Conservation (phyloP, 2,797 vertebrate genomes). For the Fistularia tabacaria region DNA sequence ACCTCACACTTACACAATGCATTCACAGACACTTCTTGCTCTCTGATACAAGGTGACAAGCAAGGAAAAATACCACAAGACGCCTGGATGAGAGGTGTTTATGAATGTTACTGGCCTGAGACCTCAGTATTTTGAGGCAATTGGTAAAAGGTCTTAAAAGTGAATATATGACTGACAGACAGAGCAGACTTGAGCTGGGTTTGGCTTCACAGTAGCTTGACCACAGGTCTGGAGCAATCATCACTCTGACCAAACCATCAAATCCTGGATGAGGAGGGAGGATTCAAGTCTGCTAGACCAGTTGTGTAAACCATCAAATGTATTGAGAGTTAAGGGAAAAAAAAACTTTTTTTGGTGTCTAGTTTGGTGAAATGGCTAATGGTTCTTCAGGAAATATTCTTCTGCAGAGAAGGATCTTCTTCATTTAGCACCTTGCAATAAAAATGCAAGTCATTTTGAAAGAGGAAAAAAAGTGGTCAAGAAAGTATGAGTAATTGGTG, state of each 20-base stretch:
- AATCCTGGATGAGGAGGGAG: slow-evolving; percentile 12
- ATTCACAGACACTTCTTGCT: slow-evolving; percentile 16
- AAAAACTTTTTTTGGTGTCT: slow-evolving; percentile 9
- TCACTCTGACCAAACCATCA: slow-evolving; percentile 39
- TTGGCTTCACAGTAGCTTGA: slow-evolving; percentile 48
- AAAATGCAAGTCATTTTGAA: slow-evolving; percentile 23
- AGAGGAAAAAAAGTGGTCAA: slow-evolving; percentile 29
- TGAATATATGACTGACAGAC: slow-evolving; percentile 52
- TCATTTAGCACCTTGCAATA: slow-evolving; percentile 21
- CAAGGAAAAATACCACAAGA: slow-evolving; percentile 39
- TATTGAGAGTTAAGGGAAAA: slow-evolving; percentile 18
- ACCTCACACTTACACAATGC: slow-evolving; percentile 22
- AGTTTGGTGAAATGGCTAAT: neutral
- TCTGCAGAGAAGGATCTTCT: neutral
- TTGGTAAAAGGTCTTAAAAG: slow-evolving; percentile 31
- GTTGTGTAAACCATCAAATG: slow-evolving; percentile 32
- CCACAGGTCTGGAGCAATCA: slow-evolving; percentile 49
- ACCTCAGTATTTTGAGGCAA: slow-evolving; percentile 29
- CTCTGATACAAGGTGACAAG: slow-evolving; percentile 42
- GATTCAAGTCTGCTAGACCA: slow-evolving; percentile 22
- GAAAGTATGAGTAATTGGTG: slow-evolving; percentile 53
- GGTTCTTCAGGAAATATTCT: too few species aligned
- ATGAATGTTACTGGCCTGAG: slow-evolving; percentile 46
- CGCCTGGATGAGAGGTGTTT: slow-evolving; percentile 52
- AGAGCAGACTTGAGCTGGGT: slow-evolving; percentile 31